Evolutionary conservation across 2,888 invertebrate genomes (phyloP), one percentile per base, ranked within the genome.

Genomic region (Patella pellucida): DNA sequence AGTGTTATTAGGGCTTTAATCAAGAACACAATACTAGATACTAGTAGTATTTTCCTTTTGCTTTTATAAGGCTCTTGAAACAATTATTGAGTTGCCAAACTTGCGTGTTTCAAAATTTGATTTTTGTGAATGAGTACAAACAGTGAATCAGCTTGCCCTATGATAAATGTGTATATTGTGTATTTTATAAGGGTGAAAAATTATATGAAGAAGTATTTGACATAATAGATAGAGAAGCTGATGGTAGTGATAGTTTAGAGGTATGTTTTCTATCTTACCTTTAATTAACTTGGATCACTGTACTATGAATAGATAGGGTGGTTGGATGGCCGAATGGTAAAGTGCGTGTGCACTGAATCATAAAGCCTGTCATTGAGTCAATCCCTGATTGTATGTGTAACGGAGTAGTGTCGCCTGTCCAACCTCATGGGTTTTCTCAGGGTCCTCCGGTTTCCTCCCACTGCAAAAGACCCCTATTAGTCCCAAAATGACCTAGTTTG

Each of bases 211-310:
- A 98, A 92, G 95, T 99, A 68, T 98, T 99, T 92, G 98, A 99
- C 92, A 99, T 99, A 76, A 96, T 99, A 77, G 98, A 99, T 91
- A 94, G 98, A 85, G 99, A 99, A 92, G 99, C 98, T 5, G 99
- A 99, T 91, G 98, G 98, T 71, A 97, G 98, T 91, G 99, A 99
- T 90, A 97, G 97, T 89, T 93, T 99, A 73, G 99, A 99, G 93
- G 95, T 95, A 91, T 72, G 78, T 72, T 19, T 67, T 69, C 70
- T 52, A 67, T 27, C 16, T 19, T 9, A 0, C 41, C 41, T 41
- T 41, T 1, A 7, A 41, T 41, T 41, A n/a, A 9, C 52, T 67
- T 19, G 52, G 69, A 56, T n/a, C n/a, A n/a, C n/a, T n/a, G n/a
- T n/a, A n/a, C n/a, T n/a, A n/a, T n/a, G n/a, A n/a, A n/a, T n/a